Percentiles rank a stretch among this genome's conserved stretches.
These are phyloP conservation scores for Corbicula japonica DNA, from an alignment of 2,888 invertebrate genomes.

Conservation along the genomic window DNA sequence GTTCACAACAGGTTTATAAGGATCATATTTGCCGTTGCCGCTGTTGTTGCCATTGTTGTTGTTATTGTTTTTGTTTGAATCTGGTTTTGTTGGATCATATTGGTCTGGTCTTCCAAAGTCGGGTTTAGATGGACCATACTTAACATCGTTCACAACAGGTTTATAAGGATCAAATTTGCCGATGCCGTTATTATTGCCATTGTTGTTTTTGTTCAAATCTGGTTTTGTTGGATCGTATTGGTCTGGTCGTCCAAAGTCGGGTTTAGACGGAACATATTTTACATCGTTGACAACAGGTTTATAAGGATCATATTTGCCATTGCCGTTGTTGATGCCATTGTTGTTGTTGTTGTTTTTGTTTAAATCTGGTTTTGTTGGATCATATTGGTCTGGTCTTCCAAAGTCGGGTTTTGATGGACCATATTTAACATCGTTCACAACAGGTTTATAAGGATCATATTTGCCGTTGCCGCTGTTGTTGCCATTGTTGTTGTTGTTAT, in stretches of 20 bases:
- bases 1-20: not conserved
- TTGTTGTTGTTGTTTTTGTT: not conserved
- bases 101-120: not conserved
- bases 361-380: conserved; percentile 6
- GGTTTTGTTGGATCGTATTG: not conserved
- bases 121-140: not conserved
- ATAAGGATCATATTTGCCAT: no score
- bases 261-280: no score
- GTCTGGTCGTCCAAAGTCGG: no score
- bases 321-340: no score
- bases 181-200: not conserved
- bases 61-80: not conserved
- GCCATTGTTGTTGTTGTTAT: not conserved
- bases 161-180: not conserved
- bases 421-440: not conserved
- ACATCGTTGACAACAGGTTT: no score
- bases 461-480: not conserved
- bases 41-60: not conserved
- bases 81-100: not conserved
- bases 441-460: not conserved
- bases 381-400: not conserved
- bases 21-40: not conserved
- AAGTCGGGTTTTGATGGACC: not conserved
- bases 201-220: not conserved
- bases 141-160: not conserved